phyloP scores from a whole-genome alignment of 2,888 invertebrate genomes.

The Crossocerus cetratus region DNA sequence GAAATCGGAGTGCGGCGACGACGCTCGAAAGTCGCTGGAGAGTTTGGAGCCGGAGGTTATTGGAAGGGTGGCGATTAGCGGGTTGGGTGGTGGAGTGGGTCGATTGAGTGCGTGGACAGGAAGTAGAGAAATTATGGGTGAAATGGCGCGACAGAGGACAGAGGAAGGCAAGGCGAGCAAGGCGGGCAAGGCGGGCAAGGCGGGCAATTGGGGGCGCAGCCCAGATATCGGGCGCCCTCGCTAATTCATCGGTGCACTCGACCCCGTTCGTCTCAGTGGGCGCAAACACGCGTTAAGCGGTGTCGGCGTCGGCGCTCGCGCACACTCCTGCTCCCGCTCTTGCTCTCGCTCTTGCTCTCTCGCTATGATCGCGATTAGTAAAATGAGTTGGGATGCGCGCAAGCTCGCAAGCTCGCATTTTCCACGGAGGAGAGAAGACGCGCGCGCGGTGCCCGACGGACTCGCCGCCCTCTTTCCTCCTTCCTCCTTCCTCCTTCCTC shows the following conservation, averaged over 20 bases:
- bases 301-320: slow-evolving; percentile 3
- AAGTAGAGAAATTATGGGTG: neutral
- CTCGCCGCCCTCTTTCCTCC: neutral
- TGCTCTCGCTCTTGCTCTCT: neutral
- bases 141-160: slow-evolving; percentile 23
- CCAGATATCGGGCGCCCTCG: slow-evolving; percentile 44
- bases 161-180: too few species aligned
- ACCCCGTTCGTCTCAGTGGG: slow-evolving; percentile 55
- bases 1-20: neutral
- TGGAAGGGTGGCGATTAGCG: neutral
- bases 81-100: neutral
- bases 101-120: too few species aligned
- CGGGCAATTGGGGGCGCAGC: slow-evolving; percentile 26
- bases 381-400: slow-evolving; percentile 21
- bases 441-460: neutral
- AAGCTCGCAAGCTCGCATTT: slow-evolving; percentile 7
- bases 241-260: slow-evolving; percentile 62
- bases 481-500: too few species aligned
- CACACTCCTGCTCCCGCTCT: too few species aligned
- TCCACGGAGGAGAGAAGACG: neutral
- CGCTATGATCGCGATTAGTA: slow-evolving; percentile 27
- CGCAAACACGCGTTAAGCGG: slow-evolving; percentile 24
- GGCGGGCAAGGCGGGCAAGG: slow-evolving; percentile 1
- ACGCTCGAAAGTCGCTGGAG: neutral
- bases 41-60: neutral